A percentile compares a stretch with the other conserved stretches of the same genome.
Conservation (phyloP, 2,797 vertebrate species). For the Sandelia bainsii region DNA sequence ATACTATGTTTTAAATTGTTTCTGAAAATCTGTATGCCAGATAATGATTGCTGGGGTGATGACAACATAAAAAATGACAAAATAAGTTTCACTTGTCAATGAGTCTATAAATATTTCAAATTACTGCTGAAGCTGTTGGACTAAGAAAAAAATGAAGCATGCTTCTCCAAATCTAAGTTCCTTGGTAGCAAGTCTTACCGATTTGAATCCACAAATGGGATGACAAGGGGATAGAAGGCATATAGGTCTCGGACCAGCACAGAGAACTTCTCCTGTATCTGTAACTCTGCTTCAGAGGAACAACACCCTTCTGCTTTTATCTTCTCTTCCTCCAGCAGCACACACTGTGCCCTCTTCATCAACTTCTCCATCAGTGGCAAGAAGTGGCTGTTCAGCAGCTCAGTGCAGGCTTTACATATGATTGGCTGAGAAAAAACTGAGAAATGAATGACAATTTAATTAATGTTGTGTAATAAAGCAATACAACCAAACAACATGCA, state of each 20-base stretch:
- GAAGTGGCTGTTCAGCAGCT: slow-evolving; percentile 93
- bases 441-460: neutral
- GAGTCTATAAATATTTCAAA: neutral
- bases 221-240: slow-evolving; percentile 95
- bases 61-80: neutral
- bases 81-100: neutral
- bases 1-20: neutral
- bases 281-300: slow-evolving; percentile 91
- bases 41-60: neutral
- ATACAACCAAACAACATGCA: neutral
- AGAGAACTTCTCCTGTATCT: slow-evolving; percentile 93
- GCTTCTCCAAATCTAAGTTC: neutral
- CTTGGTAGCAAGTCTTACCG: slow-evolving; percentile 81
- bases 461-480: slow-evolving; percentile 1
- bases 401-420: slow-evolving; percentile 87
- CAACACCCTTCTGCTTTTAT: slow-evolving; percentile 88
- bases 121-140: slow-evolving; percentile 1
- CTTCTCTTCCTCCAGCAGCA: slow-evolving; percentile 92
- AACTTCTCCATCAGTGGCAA: slow-evolving; percentile 96
- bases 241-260: slow-evolving; percentile 94
- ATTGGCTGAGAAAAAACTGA: slow-evolving; percentile 95
- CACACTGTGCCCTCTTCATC: slow-evolving; percentile 91
- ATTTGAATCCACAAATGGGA: slow-evolving; percentile 94
- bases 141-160: neutral
- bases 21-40: neutral